phyloP scores from a whole-genome alignment of 2,888 invertebrate species.

The Gastracanthus pulcherrimus region DNA sequence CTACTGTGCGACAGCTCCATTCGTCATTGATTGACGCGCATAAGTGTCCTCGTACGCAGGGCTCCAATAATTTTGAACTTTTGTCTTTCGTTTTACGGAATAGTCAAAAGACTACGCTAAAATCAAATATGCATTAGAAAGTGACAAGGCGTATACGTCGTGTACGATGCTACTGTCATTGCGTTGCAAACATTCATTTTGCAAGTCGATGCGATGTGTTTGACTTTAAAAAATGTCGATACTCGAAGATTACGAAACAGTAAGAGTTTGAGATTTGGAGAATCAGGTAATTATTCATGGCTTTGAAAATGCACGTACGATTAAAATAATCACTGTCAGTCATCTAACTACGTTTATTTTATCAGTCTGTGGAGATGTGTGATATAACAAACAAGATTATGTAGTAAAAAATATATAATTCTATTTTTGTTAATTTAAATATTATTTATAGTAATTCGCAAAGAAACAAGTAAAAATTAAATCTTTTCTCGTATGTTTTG shows the following conservation, averaged over 20 bases:
- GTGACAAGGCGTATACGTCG: too few relatives aligned
- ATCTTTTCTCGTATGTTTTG: too few relatives aligned
- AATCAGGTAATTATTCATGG: not conserved
- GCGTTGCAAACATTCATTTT: not conserved
- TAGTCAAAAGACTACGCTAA: not conserved
- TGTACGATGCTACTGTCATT: not conserved
- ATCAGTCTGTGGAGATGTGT: not conserved
- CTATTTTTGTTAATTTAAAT: too few relatives aligned
- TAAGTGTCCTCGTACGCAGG: too few relatives aligned
- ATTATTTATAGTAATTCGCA: too few relatives aligned
- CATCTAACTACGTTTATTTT: too few relatives aligned
- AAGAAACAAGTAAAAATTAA: too few relatives aligned
- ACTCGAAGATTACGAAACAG: not conserved
- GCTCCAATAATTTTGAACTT: not conserved
- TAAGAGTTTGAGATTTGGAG: not conserved
- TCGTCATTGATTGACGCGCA: not conserved
- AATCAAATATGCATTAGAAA: constrained; percentile 9
- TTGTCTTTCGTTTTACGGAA: not conserved
- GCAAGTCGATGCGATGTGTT: not conserved
- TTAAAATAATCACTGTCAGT: not conserved
- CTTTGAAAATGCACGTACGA: not conserved
- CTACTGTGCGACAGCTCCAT: not conserved
- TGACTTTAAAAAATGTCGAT: not conserved
- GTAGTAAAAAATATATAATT: not conserved
- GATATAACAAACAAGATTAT: not conserved